Percentiles rank a stretch among this genome's conserved stretches.
These are phyloP conservation scores for Rhynchophorus ferrugineus DNA, from an alignment of 1,140 invertebrate genomes.

Conservation along the genomic window DNA sequence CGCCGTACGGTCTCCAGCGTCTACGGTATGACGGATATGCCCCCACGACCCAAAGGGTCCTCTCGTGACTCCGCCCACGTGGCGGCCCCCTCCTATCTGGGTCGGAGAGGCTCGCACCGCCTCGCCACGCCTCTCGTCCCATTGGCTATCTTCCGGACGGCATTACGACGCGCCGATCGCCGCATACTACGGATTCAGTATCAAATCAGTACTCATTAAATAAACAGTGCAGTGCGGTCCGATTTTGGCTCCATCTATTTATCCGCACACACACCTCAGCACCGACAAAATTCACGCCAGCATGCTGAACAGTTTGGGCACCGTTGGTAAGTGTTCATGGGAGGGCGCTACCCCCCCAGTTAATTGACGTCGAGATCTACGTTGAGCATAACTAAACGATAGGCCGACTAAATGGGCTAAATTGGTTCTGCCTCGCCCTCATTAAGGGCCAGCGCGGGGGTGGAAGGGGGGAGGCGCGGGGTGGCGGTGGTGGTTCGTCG, in stretches of 20 bases:
- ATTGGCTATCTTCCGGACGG: conserved; percentile 33
- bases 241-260: too few relatives aligned
- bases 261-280: too few relatives aligned
- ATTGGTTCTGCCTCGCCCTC: conserved; percentile 42
- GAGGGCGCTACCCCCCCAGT: conserved; percentile 33
- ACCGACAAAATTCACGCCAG: too few relatives aligned
- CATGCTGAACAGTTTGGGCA: conserved; percentile 41
- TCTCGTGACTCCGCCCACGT: not conserved
- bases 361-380: conserved; percentile 42
- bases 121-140: conserved; percentile 27
- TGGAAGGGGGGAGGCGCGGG: conserved; percentile 34
- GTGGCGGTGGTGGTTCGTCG: not conserved
- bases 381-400: conserved; percentile 41
- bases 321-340: conserved; percentile 37
- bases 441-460: conserved; percentile 39
- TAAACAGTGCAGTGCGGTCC: conserved; percentile 43
- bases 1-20: too few relatives aligned
- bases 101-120: conserved; percentile 22
- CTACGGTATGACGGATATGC: too few relatives aligned
- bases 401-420: conserved; percentile 42
- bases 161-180: conserved; percentile 30
- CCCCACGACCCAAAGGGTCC: not conserved
- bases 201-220: conserved; percentile 45
- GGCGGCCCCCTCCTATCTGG: too few relatives aligned
- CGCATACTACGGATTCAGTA: conserved; percentile 43